Conservation (phyloP, 2,888 invertebrate genomes). For the Andrena trimmerana region DNA sequence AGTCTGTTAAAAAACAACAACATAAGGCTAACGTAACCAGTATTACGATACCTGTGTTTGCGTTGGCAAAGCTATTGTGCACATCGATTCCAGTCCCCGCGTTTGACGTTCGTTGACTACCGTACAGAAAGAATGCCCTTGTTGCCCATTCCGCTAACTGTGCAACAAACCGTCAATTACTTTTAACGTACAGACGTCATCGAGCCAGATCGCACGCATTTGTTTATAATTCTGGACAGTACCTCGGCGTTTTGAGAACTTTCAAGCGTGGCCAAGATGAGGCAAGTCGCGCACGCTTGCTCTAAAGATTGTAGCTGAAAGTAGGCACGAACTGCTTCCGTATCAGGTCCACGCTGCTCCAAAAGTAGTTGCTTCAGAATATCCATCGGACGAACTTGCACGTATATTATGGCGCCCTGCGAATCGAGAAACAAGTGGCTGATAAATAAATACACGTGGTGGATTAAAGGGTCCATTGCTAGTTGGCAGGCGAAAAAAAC, state of each 20-base stretch:
- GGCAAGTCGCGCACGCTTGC: constrained; percentile 95
- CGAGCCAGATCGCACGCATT: not conserved
- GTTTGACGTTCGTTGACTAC: constrained; percentile 88
- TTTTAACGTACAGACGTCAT: not conserved
- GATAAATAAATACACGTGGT: not conserved
- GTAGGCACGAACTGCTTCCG: constrained; percentile 93
- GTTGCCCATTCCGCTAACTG: constrained; percentile 94
- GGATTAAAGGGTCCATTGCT: not conserved
- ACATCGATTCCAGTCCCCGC: constrained; percentile 71
- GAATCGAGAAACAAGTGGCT: constrained; percentile 37
- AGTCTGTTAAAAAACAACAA: not conserved
- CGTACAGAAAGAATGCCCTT: constrained; percentile 96
- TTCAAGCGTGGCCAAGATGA: constrained; percentile 93
- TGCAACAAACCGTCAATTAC: not conserved
- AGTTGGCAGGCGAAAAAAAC: no score
- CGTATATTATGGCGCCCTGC: constrained; percentile 92
- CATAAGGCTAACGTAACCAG: not conserved
- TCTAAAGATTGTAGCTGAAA: constrained; percentile 93
- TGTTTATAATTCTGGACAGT: constrained; percentile 29
- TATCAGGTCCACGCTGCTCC: constrained; percentile 94
- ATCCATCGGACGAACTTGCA: constrained; percentile 95
- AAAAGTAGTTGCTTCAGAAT: constrained; percentile 92
- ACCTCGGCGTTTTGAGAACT: constrained; percentile 88
- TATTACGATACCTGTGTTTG: constrained; percentile 66
- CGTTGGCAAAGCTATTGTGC: constrained; percentile 71